Conservation (phyloP, 2,113 vertebrate genomes). For the Corydoras maculifer region DNA sequence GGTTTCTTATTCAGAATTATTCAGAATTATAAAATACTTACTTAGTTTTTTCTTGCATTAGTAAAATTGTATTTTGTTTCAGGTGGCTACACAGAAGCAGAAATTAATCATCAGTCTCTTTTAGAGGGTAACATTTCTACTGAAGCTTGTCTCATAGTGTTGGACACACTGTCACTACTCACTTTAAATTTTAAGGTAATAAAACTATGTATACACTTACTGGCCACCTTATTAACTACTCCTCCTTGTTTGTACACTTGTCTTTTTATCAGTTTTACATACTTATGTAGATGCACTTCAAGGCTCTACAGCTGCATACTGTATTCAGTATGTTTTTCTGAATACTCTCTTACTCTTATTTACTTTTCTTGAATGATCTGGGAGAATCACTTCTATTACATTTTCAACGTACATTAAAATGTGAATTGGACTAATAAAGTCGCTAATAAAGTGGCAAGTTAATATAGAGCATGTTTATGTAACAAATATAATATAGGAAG, state of each 20-base stretch:
- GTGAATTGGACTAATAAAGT: no score
- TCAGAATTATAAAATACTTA: not conserved
- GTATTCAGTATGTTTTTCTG: no score
- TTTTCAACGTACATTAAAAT: no score
- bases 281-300: not conserved
- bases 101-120: conserved; percentile 85
- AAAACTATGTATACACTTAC: not conserved
- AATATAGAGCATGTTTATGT: no score
- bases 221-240: no score
- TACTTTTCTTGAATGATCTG: no score
- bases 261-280: no score
- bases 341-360: no score
- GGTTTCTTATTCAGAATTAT: not conserved
- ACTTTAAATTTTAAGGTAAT: conserved; percentile 89
- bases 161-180: conserved; percentile 87
- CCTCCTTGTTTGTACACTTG: not conserved
- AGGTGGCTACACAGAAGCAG: conserved; percentile 83
- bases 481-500: no score
- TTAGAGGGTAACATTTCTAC: conserved; percentile 88
- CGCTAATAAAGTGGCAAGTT: no score
- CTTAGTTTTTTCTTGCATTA: not conserved
- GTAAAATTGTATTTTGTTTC: not conserved
- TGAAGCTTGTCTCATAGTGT: conserved; percentile 80
- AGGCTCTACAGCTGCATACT: no score
- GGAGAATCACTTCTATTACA: no score